A percentile compares a stretch with the other conserved stretches of the same genome.
Conservation (phyloP, 2,113 vertebrate genomes). For the Bettongia penicillata region DNA sequence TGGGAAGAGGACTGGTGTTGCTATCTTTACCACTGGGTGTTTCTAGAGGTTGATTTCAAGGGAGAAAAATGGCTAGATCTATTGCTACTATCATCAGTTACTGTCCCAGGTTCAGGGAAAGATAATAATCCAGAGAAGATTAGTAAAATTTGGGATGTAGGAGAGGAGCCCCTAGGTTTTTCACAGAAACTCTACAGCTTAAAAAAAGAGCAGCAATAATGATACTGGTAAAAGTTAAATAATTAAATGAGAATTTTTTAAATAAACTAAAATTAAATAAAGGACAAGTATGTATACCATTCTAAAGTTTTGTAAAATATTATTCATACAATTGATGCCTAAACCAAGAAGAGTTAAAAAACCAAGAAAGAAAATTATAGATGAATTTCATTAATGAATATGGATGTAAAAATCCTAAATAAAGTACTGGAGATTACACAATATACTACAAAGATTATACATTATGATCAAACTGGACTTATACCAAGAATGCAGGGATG, state of each 20-base stretch:
- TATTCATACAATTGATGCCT: not conserved
- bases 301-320: not conserved
- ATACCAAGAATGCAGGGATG: not conserved
- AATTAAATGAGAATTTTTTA: not conserved
- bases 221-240: not conserved
- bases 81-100: not conserved
- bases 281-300: not conserved
- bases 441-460: not conserved
- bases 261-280: not conserved
- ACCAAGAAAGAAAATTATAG: not conserved
- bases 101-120: not conserved
- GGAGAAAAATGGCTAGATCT: not conserved
- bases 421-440: not conserved
- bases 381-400: not conserved
- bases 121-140: not conserved
- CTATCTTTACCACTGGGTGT: not conserved
- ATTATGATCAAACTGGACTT: not conserved
- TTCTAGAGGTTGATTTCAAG: not conserved
- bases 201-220: not conserved
- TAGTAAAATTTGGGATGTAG: not conserved
- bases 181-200: not conserved
- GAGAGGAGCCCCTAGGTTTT: not conserved
- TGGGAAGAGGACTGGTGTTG: not conserved
- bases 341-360: not conserved
- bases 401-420: not conserved